Evolutionary conservation across 2,797 vertebrate genomes (phyloP), one percentile per base, ranked within the genome.

Genomic region (Lithobates pipiens): DNA sequence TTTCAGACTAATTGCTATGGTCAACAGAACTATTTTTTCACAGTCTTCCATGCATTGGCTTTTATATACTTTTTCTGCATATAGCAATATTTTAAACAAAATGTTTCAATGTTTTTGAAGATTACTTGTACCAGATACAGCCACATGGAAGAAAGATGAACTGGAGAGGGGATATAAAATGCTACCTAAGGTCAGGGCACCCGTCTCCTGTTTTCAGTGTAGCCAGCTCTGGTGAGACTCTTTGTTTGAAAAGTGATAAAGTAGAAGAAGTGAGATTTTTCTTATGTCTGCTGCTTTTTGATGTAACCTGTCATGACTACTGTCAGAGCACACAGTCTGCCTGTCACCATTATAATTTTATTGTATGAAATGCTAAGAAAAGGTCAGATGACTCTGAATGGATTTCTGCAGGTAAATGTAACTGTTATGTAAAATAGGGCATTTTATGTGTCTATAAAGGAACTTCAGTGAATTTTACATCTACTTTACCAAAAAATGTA

Each of bases 241-340:
- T 76, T 83, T 80, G 85, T 86, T 83, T 70, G 85, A 83, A 88
- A 83, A 86, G 76, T 80, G 84, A 80, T 76, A 86, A 79, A 80
- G 76, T 54, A 65, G 71, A 70, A 74, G 67, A 83, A 69, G 84
- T 78, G 71, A 69, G 71, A 71, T 71, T 83, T 73, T 68, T 86
- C 82, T 72, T 67, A 76, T 79, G 68, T 83, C 80, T 82, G 65
- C 18, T 77, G 70, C 39, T 79, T 86, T 74, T 88, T 82, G 85
- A 86, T 86, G 85, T 87, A 85, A 85, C 84, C 80, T 80, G 80
- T 78, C 84, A 83, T 82, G 71, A 68, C 65, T 83, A 77, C 77
- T 80, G 76, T 80, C 84, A 86, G 65, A 68, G 61, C 81, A 6
- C 85, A 83, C 81, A 79, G 80, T 75, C 75, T 83, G 76, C 73